Percentiles rank a stretch among this genome's conserved stretches.
phyloP scores from a whole-genome alignment of 30 jellyfish, hydroid and myxozoan genomes.

The Aurelia sp. region DNA sequence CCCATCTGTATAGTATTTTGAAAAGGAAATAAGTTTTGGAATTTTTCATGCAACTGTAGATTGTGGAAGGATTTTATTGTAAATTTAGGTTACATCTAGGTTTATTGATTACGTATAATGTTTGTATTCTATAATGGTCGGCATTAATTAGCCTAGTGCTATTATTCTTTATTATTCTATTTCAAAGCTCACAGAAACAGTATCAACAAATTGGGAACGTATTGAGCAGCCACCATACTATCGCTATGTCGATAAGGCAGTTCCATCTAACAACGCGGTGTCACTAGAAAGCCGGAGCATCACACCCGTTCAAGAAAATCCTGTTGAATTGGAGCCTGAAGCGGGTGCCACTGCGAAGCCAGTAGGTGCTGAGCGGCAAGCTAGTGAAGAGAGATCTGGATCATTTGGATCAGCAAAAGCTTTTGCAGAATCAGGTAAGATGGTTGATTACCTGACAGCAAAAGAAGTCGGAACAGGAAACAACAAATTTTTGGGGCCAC shows the following conservation, averaged over 20 bases:
- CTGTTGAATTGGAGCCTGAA: constrained; percentile 50
- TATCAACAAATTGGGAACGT: constrained; percentile 92
- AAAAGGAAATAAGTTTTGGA: too few species aligned
- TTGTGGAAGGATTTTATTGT: too few species aligned
- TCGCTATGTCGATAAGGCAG: constrained; percentile 51
- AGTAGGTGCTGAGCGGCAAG: constrained; percentile 46
- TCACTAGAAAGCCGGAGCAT: constrained; percentile 51
- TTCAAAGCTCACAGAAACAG: constrained; percentile 89
- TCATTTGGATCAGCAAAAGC: constrained; percentile 96
- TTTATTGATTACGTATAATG: too few species aligned
- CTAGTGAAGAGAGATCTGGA: constrained; percentile 73
- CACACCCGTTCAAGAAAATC: constrained; percentile 48
- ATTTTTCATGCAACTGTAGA: too few species aligned
- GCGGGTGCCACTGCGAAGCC: constrained; percentile 40
- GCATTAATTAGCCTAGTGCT: too few species aligned
- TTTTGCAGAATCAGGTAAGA: constrained; percentile 95
- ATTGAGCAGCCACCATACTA: constrained; percentile 93
- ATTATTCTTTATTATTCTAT: neutral
- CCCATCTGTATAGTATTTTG: too few species aligned
- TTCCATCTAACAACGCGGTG: constrained; percentile 33
- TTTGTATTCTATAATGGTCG: too few species aligned
- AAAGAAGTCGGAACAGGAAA: too few species aligned
- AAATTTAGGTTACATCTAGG: too few species aligned
- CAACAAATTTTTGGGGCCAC: too few species aligned
- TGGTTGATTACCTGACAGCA: too few species aligned